Base-by-base conservation (phyloP, 2,113 vertebrate genomes). In the Passer domesticus region DNA sequence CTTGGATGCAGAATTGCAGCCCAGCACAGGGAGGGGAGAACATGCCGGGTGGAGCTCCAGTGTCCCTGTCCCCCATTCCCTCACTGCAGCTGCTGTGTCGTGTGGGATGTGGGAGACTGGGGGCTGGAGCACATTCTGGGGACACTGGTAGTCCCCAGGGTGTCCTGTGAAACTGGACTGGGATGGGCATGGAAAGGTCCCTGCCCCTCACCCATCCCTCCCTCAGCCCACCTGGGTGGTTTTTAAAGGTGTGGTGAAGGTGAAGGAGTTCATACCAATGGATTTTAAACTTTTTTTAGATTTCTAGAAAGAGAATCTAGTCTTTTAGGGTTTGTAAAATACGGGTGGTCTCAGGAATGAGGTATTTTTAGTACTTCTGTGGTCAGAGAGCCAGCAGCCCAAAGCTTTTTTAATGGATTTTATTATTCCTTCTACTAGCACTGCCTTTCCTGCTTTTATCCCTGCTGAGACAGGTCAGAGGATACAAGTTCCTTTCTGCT, bases 251-350 rank as follows among this genome's bases (percentile, higher is more conserved):
- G 88, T 78, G 11, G 49, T 47, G 67, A 52, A 67, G 72, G 70
- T 33, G 37, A 80, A 49, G 9, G 28, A 47, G 58, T 77, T 15
- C 70, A 41, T 72, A 68, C 5, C 1, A 63, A 50, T 7, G 19
- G 52, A 39, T 94, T 95, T 94, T 94, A 95, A 79, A 85, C 39
- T 66, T 80, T 94, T 95, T 84, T 92, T 39, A 75, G 18, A 63
- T 79, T 92, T 86, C 62, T 92, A 60, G 15, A 23, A 31, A 55
- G 58, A 50, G 47, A 81, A 67, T 83, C 15, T 56, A 22, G 33
- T 53, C 83, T 92, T 96, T 80, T 81, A 91, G 47, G 33, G 1
- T 83, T 66, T 76, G 78, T 81, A 92, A 41, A 91, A 25, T 56
- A 56, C 0, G 2, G 25, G 59, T 73, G 85, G 76, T 59, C 74